Base-by-base conservation (phyloP, 2,888 invertebrate genomes). In the Trilocha varians region DNA sequence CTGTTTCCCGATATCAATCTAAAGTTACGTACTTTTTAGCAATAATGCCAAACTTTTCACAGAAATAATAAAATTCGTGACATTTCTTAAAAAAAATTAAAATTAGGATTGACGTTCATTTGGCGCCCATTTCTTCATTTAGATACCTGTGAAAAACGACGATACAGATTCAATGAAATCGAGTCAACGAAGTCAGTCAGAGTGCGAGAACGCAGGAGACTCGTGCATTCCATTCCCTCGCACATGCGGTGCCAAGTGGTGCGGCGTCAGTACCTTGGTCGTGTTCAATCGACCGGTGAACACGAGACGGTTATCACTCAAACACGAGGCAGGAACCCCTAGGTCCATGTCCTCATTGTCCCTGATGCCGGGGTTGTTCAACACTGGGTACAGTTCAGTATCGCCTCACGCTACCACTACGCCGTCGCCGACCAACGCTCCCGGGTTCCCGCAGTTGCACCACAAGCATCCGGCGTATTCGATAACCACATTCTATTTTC, bases 231-330 rank as follows among this genome's bases (percentile, higher is more conserved):
- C 98, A 0, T 98, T 97, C 74, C 98, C 98, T 0, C 88, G 96
- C 41, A 98, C 97, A 0, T 96, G 96, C 8, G 97, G 97, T 1
- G 97, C 96, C 0, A 92, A 93, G 59, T 98, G 98, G 87, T 96
- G 95, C 74, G 93, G 93, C 16, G 93, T 93, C 15, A 95, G 95
- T 59, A 89, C 91, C 42, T 77, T 98, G 43, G 96, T 96, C 0
- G 94, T 94, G 52, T 98, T 98, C 77, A 92, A 93, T 39, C 88
- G 95, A 39, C 91, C 93, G 0, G 87, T 91, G 41, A 89, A 90
- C 54, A 87, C 90, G 0, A 88, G 93, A 54, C 84, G 93, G 42
- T 65, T 93, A 14, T 91, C 92, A 0, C 74, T 91, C 39, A 84
- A 84, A 53, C 89, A 91, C 14, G 93, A 93, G 65, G 89, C 91